Base-by-base conservation (phyloP, 1,140 invertebrate species). In the Druon quercuslanigerum region DNA sequence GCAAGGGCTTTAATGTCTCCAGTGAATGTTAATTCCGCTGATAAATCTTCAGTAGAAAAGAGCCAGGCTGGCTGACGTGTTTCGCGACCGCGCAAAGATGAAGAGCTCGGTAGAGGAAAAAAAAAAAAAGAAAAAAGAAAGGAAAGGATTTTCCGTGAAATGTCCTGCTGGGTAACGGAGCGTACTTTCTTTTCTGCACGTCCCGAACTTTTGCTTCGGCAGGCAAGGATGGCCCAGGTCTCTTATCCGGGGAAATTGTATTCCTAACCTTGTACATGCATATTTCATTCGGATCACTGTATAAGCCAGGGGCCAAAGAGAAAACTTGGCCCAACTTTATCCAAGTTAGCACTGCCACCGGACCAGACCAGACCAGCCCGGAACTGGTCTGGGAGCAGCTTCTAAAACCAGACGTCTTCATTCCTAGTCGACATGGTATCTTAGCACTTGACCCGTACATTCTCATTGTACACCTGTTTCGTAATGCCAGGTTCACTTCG, bases 401-500 rank as follows among this genome's bases (percentile, higher is more conserved):
- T 66, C 60, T 40, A 1, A 66, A 66, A 66, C 60, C 60, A 66
- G 60, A 66, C 25, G 60, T 66, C 60, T 66, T 66, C 60, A 66
- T 66, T 66, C 60, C 20, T 33, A 66, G 60, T 66, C 60, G 60
- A 66, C 60, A 66, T 33, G 60, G 40, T 46, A 46, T 46, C 40
- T 46, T 46, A 46, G 40, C 40, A 46, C 40, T 46, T 46, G 40
- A 46, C 40, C 40, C 40, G 40, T 46, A 46, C 40, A 66, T 66
- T 66, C 25, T 33, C 60, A 66, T 33, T n/a, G 60, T 66, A 66
- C 60, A 66, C 60, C 60, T 66, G 60, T 66, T 66, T 66, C 60
- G 25, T 46, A 66, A 33, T 66, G 25, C 60, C 60, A 66, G 33
- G 60, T 40, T 66, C 60, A 66, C 60, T 66, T 66, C 40, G 25